These are phyloP conservation scores for Anthoscopus minutus DNA, from an alignment of 2,113 vertebrate species.

Conservation along the genomic window DNA sequence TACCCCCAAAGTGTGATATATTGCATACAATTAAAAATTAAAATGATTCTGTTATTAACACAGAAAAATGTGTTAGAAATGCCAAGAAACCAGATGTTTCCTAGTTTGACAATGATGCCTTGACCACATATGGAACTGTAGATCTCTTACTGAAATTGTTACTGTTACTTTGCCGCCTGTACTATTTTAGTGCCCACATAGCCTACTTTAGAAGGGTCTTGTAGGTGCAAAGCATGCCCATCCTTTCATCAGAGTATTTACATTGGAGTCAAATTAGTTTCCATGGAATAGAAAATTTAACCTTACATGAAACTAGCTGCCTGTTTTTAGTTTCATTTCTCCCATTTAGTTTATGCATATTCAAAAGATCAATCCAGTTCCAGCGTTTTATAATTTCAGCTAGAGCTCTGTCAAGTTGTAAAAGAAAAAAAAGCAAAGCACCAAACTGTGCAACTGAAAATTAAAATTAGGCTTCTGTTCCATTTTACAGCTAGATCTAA, in stretches of 20 bases:
- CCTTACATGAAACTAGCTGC: neutral
- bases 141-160: neutral
- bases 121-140: neutral
- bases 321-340: neutral
- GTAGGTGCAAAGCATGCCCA: neutral
- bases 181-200: neutral
- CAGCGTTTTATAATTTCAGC: neutral
- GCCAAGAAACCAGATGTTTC: neutral
- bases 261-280: neutral
- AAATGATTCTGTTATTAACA: neutral
- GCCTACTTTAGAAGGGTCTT: neutral
- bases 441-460: constrained; percentile 17
- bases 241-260: neutral
- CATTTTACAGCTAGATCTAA: constrained; percentile 44
- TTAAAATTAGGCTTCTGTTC: constrained; percentile 22
- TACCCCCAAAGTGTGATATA: neutral
- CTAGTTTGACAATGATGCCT: neutral
- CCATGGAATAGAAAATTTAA: neutral
- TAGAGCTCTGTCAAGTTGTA: neutral
- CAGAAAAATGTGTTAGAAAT: neutral
- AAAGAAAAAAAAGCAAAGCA: constrained; percentile 18
- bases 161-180: neutral
- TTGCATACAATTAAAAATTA: neutral
- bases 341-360: neutral
- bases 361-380: constrained; percentile 22